Percentiles rank a stretch among this genome's conserved stretches.
These are phyloP conservation scores for Aphelocoma californica DNA, from an alignment of 2,797 vertebrate species.

Conservation along the genomic window DNA sequence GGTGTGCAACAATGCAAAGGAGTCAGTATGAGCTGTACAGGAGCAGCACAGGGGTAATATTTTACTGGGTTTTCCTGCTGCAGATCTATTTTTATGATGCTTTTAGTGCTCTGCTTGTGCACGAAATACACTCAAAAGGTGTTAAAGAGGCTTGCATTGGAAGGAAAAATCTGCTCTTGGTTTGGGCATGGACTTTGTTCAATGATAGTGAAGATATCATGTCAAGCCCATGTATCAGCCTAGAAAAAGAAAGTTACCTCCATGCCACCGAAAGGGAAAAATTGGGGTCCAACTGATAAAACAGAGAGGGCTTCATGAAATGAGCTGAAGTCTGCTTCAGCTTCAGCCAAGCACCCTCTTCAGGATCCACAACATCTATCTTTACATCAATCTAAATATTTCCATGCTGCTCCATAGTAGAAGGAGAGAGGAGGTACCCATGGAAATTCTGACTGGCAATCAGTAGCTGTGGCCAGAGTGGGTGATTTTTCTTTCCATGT, in stretches of 20 bases:
- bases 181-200: not conserved
- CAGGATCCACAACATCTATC: not conserved
- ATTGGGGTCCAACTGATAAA: not conserved
- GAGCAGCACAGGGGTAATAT: not conserved
- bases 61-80: not conserved
- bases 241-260: not conserved
- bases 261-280: not conserved
- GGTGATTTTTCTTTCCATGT: accelerated
- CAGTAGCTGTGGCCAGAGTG: not conserved
- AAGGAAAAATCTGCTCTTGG: not conserved
- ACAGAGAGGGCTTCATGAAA: not conserved
- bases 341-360: not conserved
- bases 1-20: not conserved
- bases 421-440: not conserved
- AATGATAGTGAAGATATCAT: not conserved
- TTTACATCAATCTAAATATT: not conserved
- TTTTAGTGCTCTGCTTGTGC: not conserved
- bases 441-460: not conserved
- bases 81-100: not conserved
- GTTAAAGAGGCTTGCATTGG: not conserved
- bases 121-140: not conserved
- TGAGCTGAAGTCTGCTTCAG: not conserved
- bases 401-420: not conserved
- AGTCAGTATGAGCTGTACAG: not conserved
- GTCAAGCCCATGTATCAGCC: not conserved